Conservation (phyloP, 2,113 vertebrate species). For the Anolis carolinensis region DNA sequence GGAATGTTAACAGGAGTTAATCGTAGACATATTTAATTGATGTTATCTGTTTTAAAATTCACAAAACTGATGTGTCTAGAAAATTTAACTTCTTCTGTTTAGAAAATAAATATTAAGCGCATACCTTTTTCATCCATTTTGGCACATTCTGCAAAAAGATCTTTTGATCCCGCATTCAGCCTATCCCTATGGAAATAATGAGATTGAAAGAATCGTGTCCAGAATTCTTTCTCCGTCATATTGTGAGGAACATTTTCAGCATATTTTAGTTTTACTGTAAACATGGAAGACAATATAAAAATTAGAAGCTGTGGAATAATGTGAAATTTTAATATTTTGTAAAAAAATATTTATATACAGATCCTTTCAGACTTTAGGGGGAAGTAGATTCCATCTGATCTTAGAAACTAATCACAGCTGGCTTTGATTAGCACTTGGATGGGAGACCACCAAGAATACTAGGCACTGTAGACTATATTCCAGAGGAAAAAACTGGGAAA, state of each 20-base stretch:
- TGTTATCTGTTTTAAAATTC: not conserved
- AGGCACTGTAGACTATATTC: too few species aligned
- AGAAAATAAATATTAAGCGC: not conserved
- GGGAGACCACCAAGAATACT: too few species aligned
- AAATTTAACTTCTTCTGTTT: not conserved
- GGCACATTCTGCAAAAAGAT: constrained; percentile 98
- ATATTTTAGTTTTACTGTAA: constrained; percentile 97
- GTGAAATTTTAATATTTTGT: not conserved
- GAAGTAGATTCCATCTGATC: not conserved
- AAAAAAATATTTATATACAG: too few species aligned
- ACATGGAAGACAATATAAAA: constrained; percentile 24
- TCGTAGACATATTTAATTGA: not conserved
- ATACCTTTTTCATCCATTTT: constrained; percentile 97
- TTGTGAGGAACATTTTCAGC: constrained; percentile 96
- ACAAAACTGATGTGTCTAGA: not conserved
- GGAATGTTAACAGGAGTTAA: not conserved
- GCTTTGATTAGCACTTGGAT: too few species aligned
- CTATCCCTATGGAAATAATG: constrained; percentile 99
- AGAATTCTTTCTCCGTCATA: constrained; percentile 97
- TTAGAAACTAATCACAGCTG: too few species aligned
- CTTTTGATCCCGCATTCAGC: constrained; percentile 92
- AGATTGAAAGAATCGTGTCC: constrained; percentile 98
- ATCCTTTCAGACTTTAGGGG: not conserved
- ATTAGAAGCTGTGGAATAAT: constrained; percentile 15
- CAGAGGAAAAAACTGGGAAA: too few species aligned